Evolutionary conservation across 2,797 vertebrate species (phyloP).

Genomic region (Enteromius fasciolatus): DNA sequence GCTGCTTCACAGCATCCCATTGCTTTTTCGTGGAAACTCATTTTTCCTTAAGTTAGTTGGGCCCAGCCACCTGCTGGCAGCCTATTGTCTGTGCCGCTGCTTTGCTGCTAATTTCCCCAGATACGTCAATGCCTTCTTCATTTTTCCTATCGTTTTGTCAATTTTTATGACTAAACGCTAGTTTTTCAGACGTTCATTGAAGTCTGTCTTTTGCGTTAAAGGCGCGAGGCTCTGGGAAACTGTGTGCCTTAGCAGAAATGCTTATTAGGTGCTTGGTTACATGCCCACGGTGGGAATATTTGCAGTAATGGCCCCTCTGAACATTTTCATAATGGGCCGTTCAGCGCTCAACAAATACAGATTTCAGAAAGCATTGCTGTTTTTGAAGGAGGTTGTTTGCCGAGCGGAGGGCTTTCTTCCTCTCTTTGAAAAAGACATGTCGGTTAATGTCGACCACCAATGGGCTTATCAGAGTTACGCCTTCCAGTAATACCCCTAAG

Average conservation of each 20-base stretch:
- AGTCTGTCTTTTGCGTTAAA: slow-evolving; percentile 53
- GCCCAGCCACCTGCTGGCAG: slow-evolving; percentile 56
- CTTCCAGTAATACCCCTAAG: slow-evolving; percentile 45
- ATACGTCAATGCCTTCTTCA: slow-evolving; percentile 38
- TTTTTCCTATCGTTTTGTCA: slow-evolving; percentile 22
- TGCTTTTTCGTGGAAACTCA: neutral
- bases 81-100: slow-evolving; percentile 40
- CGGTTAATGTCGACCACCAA: slow-evolving; percentile 42
- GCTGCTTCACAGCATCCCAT: neutral
- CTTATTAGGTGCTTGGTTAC: slow-evolving; percentile 70
- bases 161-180: slow-evolving; percentile 60
- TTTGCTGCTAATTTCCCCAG: slow-evolving; percentile 55
- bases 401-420: slow-evolving; percentile 56
- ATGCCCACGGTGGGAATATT: slow-evolving; percentile 63
- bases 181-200: slow-evolving; percentile 56
- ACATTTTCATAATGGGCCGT: slow-evolving; percentile 69
- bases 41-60: slow-evolving; percentile 16
- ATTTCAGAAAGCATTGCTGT: slow-evolving; percentile 66
- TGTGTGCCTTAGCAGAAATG: slow-evolving; percentile 72
- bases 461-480: slow-evolving; percentile 52
- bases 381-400: slow-evolving; percentile 55
- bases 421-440: slow-evolving; percentile 44
- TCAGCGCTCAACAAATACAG: slow-evolving; percentile 64
- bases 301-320: slow-evolving; percentile 63
- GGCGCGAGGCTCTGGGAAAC: slow-evolving; percentile 57